Evolutionary conservation across 2,113 vertebrate species (phyloP), one percentile per base, ranked within the genome.

Genomic region (Xyrauchen texanus): DNA sequence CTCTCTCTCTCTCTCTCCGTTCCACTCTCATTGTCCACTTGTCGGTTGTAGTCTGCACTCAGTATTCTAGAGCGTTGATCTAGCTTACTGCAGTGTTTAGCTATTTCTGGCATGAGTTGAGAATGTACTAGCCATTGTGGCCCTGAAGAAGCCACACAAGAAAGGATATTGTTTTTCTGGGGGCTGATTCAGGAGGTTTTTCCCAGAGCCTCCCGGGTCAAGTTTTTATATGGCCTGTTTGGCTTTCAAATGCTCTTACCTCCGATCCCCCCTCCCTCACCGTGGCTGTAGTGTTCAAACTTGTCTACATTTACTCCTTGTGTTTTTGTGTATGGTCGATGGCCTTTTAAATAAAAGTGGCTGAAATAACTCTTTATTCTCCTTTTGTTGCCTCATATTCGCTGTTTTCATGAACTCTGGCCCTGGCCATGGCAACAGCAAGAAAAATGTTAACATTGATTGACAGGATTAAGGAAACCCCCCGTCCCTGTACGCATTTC

Each of bases 331-430:
- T 94, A 93, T 92, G 95, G 94, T 96, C 92, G 95, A 96, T 95
- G 95, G 97, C 95, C 95, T 96, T 91, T 96, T 96, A 95, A 95
- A 96, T 94, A 95, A 78, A 77, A 81, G 81, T 94, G 92, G 94
- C 95, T 97, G 95, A 94, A 96, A 97, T 95, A 95, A 96, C 95
- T 95, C 96, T 98, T 98, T 97, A 94, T 98, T 96, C 96, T 94
- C 95, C 95, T 96, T 96, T 96, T 96, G 96, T 97, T 96, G 95
- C 95, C 95, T 94, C 93, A 95, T 94, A 95, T 96, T 97, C 95
- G 95, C 92, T 96, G 96, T 98, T 98, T 98, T 97, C 96, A 94
- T 98, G 97, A 99, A 98, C 98, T 98, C 95, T 98, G 96, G 93
- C 96, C 97, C 89, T 91, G 89, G 89, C 96, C 98, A 98, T 98